phyloP scores from a whole-genome alignment of 2,113 vertebrate species.

The Pelecanus crispus region DNA sequence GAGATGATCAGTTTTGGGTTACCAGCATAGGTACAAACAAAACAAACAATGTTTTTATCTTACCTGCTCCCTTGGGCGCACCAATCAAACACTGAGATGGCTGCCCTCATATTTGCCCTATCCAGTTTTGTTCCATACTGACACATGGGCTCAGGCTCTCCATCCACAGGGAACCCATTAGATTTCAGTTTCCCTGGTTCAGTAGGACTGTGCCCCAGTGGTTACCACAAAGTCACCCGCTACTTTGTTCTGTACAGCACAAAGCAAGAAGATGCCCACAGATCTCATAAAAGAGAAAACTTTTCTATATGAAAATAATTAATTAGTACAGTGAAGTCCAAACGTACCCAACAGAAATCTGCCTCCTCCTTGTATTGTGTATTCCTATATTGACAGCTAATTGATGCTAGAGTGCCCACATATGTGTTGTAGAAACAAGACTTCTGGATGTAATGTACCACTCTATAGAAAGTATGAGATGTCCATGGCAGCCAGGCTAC shows the following conservation, averaged over 20 bases:
- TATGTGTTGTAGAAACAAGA: not conserved
- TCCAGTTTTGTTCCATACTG: not conserved
- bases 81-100: not conserved
- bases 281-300: not conserved
- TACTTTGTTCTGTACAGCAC: not conserved
- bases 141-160: not conserved
- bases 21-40: not conserved
- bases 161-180: not conserved
- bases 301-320: not conserved
- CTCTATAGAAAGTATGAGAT: not conserved
- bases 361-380: not conserved
- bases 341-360: not conserved
- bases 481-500: not conserved
- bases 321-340: not conserved
- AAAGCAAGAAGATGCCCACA: not conserved
- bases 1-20: not conserved
- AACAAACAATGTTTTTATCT: not conserved
- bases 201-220: not conserved
- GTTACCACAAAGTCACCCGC: fast-evolving
- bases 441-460: not conserved
- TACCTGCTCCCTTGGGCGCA: not conserved
- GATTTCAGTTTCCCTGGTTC: not conserved
- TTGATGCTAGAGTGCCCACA: not conserved
- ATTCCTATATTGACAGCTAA: not conserved
- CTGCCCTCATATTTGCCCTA: not conserved